phyloP scores from a whole-genome alignment of 1,140 invertebrate genomes.

The Drosophila santomea region DNA sequence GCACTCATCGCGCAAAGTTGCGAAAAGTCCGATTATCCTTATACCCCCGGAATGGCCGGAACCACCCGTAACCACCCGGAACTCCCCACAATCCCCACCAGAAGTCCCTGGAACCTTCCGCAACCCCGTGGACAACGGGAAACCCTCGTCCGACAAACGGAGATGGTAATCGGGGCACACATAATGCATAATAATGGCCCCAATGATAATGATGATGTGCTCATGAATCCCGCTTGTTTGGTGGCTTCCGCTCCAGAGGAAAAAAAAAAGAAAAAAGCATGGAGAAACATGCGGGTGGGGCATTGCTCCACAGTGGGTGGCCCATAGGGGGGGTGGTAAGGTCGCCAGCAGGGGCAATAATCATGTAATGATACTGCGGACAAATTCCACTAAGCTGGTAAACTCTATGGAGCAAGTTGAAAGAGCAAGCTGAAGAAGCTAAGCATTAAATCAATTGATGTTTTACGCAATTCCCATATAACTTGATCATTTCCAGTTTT shows the following conservation, averaged over 20 bases:
- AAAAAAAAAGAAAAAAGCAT: not conserved
- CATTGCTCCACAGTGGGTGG: not conserved
- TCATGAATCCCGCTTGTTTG: slow-evolving; percentile 35
- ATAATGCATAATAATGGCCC: slow-evolving; percentile 47
- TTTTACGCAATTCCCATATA: too few species aligned
- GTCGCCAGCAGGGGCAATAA: slow-evolving; percentile 26
- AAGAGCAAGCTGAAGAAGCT: not conserved
- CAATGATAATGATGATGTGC: slow-evolving; percentile 45
- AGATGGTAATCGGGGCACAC: slow-evolving; percentile 40
- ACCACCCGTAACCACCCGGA: not conserved
- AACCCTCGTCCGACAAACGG: slow-evolving; percentile 1
- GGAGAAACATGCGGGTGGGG: slow-evolving; percentile 5
- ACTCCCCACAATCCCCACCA: not conserved
- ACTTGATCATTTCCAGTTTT: too few species aligned
- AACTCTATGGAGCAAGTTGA: slow-evolving; percentile 12
- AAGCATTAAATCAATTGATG: slow-evolving; percentile 5
- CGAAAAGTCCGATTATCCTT: slow-evolving; percentile 29
- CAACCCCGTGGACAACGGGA: slow-evolving; percentile 3
- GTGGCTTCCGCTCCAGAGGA: slow-evolving; percentile 20
- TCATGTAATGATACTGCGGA: slow-evolving; percentile 29
- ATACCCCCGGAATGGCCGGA: too few species aligned
- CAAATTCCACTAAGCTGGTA: slow-evolving; percentile 13
- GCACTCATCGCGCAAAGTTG: slow-evolving; percentile 8
- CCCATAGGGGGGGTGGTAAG: not conserved
- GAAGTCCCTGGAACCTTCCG: too few species aligned